Evolutionary conservation across 2,797 vertebrate species (phyloP), one percentile per base, ranked within the genome.

Genomic region (Tapirus indicus): DNA sequence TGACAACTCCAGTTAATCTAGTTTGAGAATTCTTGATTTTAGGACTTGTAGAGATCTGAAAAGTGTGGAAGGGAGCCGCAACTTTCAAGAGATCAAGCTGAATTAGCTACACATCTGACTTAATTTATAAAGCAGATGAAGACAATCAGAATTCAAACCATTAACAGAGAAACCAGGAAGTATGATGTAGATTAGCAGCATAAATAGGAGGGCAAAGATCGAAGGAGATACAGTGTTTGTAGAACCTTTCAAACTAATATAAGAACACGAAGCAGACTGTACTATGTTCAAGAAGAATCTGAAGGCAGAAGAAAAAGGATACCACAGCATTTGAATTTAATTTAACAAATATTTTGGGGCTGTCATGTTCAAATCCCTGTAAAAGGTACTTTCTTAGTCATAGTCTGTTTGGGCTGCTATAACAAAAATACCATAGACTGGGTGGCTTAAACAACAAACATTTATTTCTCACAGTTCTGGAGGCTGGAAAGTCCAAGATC

Each of bases 1-100:
- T 84, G 52, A 62, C 54, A 83, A 75, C 21, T 88, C 77, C 12
- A 35, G 12, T 41, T 86, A 82, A 88, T 49, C 60, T 84, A 88
- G 41, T 84, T 79, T 75, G 66, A 96, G 66, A 96, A 68, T 85
- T 95, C 54, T 94, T 85, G 29, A 90, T 72, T 90, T 78, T 84
- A 72, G 21, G 44, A 56, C 64, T 56, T 83, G 20, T 92, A n/a
- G 41, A 78, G 47, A 54, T 62, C 7, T 85, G 72, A 83, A 90
- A 90, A 94, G 18, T 21, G 4, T 68, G 17, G 47, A 85, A 80
- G 11, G 47, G 32, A 95, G 71, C 9, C 32, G 41, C 6, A 25
- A 5, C 49, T 94, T 80, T 60, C 35, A 71, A 71, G 79, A 80
- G 38, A 77, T 35, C 27, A 49, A 60, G 10, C 2, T 74, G 58